These are phyloP conservation scores for Amphipyra berbera DNA, from an alignment of 2,888 invertebrate genomes.

Conservation along the genomic window DNA sequence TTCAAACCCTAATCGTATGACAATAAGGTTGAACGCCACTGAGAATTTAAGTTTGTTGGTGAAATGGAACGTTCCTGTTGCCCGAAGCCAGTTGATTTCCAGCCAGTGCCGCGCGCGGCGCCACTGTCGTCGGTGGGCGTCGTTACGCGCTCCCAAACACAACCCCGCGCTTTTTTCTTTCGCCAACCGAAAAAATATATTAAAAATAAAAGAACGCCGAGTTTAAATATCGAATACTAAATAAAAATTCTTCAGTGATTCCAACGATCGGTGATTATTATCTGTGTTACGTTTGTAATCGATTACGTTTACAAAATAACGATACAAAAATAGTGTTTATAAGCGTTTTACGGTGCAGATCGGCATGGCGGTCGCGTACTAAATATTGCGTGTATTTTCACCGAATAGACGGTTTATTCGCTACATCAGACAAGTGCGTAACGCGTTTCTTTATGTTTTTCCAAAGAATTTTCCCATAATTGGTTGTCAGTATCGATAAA, in stretches of 20 bases:
- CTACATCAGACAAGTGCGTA: slow-evolving; percentile 56
- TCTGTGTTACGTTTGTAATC: slow-evolving; percentile 51
- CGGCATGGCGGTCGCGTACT: slow-evolving; percentile 77
- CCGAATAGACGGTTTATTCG: slow-evolving; percentile 63
- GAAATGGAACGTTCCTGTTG: slow-evolving; percentile 76
- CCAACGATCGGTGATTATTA: slow-evolving; percentile 41
- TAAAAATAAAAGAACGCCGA: slow-evolving; percentile 47
- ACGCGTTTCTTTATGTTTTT: slow-evolving; percentile 54
- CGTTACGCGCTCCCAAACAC: slow-evolving; percentile 73
- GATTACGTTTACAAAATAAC: slow-evolving; percentile 75
- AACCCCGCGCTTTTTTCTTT: slow-evolving; percentile 70
- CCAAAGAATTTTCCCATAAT: slow-evolving; percentile 52
- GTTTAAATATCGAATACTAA: slow-evolving; percentile 29
- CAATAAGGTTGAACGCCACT: slow-evolving; percentile 58
- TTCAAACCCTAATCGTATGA: slow-evolving; percentile 55
- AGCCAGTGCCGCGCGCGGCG: slow-evolving; percentile 87
- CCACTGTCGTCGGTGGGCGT: slow-evolving; percentile 85
- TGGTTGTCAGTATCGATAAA: slow-evolving; percentile 39
- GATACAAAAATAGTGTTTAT: slow-evolving; percentile 84
- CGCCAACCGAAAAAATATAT: slow-evolving; percentile 57
- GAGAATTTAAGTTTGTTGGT: slow-evolving; percentile 63
- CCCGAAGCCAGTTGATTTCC: slow-evolving; percentile 73
- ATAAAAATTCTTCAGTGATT: slow-evolving; percentile 40
- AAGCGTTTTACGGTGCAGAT: slow-evolving; percentile 79
- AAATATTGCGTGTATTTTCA: slow-evolving; percentile 67